Evolutionary conservation across 1,140 invertebrate genomes (phyloP).

Genomic region (Brachionus paranguensis): DNA sequence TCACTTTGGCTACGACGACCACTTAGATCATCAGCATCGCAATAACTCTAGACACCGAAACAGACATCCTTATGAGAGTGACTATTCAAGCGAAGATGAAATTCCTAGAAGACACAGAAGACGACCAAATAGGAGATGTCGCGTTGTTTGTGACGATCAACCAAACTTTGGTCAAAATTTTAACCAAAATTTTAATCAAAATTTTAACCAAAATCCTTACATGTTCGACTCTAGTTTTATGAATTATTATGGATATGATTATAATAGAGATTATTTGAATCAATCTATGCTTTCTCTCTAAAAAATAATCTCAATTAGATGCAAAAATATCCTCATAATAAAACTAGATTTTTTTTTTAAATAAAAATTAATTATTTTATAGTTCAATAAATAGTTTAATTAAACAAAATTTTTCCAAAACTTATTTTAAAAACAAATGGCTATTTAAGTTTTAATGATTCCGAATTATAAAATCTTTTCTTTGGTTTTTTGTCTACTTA

Average conservation of each 20-base stretch:
- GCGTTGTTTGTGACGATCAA: background rate
- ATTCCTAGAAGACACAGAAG: background rate
- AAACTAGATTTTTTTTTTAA: background rate
- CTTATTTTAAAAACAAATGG: no score
- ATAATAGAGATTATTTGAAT: background rate
- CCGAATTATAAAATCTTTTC: no score
- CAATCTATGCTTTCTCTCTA: background rate
- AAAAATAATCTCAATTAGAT: background rate
- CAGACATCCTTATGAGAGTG: background rate
- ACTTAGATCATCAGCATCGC: background rate
- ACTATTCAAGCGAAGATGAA: background rate
- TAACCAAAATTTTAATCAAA: background rate
- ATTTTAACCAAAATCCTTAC: background rate
- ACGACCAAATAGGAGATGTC: background rate
- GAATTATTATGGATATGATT: constrained; percentile 13
- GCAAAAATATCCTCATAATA: background rate
- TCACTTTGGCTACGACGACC: background rate
- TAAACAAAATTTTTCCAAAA: background rate
- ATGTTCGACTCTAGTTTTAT: background rate
- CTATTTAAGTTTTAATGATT: no score
- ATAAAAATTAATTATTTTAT: background rate
- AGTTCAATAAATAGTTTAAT: background rate
- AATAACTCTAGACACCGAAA: background rate
- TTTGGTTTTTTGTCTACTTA: no score
- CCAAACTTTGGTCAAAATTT: background rate